These are phyloP conservation scores for Rotaria magnacalcarata DNA, from an alignment of 2,888 invertebrate genomes.

Conservation along the genomic window DNA sequence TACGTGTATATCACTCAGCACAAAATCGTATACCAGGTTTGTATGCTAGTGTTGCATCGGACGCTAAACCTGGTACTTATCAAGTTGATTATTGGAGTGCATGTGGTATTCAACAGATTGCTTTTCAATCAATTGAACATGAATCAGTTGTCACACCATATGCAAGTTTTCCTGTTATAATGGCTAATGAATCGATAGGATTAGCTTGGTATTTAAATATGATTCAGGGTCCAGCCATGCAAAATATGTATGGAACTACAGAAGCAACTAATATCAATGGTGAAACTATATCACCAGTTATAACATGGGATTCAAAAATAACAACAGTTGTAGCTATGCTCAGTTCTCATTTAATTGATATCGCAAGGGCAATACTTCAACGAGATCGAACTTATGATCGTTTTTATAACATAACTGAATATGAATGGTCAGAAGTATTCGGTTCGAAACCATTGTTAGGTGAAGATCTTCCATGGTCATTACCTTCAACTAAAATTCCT, in stretches of 20 bases:
- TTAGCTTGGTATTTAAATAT: constrained; percentile 23
- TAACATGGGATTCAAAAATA: constrained; percentile 20
- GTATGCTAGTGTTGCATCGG: constrained; percentile 3
- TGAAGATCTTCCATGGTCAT: not conserved
- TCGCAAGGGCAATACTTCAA: not conserved
- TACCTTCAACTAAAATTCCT: not conserved
- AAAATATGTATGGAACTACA: constrained; percentile 15
- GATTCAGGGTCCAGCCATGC: not conserved
- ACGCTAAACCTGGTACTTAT: not conserved
- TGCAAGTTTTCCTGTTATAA: constrained; percentile 25
- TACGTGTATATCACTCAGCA: not conserved
- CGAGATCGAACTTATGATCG: not conserved
- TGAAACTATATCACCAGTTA: not conserved
- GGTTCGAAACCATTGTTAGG: not conserved
- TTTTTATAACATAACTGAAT: constrained; percentile 14
- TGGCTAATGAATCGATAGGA: constrained; percentile 6
- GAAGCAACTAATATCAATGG: constrained; percentile 9
- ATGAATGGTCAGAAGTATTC: not conserved
- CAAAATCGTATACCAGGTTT: constrained; percentile 21
- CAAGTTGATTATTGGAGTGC: constrained; percentile 26
- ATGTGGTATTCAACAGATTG: constrained; percentile 21
- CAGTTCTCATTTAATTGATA: not conserved
- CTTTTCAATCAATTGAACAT: not conserved
- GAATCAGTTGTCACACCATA: not conserved
- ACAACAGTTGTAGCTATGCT: constrained; percentile 19